A percentile compares a stretch with the other conserved stretches of the same genome.
Conservation (phyloP, 2,888 invertebrate species). For the Halocaridina rubra region DNA sequence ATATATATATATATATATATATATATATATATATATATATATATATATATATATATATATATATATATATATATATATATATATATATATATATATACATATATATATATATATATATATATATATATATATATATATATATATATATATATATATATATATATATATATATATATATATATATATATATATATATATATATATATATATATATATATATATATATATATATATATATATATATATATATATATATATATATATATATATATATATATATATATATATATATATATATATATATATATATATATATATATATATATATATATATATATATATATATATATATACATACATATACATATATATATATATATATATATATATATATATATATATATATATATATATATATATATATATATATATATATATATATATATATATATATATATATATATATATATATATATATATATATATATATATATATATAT, state of each 20-base stretch:
- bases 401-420: neutral
- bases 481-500: neutral
- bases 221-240: neutral
- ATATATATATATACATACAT: neutral
- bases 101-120: neutral
- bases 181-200: conserved; percentile 16
- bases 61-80: neutral
- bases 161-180: conserved; percentile 19
- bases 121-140: neutral
- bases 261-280: conserved; percentile 17
- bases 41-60: neutral
- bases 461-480: neutral
- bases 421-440: conserved; percentile 9
- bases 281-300: conserved; percentile 32
- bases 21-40: neutral
- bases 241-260: neutral
- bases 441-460: conserved; percentile 8
- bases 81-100: neutral
- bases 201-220: conserved; percentile 3
- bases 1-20: neutral
- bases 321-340: conserved; percentile 21
- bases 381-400: conserved; percentile 4
- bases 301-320: conserved; percentile 22
- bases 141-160: conserved; percentile 15
- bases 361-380: conserved; percentile 23